A percentile compares a stretch with the other conserved stretches of the same genome.
Evolutionary conservation across 2,888 invertebrate genomes (phyloP).

Genomic region (Tetramorium bicarinatum): DNA sequence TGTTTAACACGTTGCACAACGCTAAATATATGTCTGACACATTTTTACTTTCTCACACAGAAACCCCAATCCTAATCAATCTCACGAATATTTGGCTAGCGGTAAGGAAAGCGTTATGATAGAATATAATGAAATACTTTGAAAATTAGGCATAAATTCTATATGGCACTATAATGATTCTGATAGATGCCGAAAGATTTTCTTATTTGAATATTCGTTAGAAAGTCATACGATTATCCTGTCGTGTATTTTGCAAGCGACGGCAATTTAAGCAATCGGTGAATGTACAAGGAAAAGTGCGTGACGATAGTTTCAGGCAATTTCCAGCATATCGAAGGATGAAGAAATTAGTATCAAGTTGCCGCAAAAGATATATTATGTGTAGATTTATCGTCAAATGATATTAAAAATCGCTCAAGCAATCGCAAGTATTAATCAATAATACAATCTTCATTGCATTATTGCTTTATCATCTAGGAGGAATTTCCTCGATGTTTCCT

Average conservation of each 20-base stretch:
- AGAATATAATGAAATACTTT: neutral
- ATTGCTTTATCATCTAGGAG: neutral
- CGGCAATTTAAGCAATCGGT: conserved; percentile 34
- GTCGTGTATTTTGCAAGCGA: conserved; percentile 21
- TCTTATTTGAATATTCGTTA: conserved; percentile 6
- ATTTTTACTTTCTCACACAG: neutral
- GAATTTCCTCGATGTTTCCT: neutral
- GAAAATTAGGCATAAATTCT: neutral
- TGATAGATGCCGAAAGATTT: neutral
- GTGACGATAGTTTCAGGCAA: conserved; percentile 34
- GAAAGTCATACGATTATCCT: conserved; percentile 21
- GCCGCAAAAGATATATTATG: conserved; percentile 19
- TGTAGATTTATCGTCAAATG: neutral
- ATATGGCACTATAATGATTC: neutral
- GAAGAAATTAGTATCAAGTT: conserved; percentile 27
- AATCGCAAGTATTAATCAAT: conserved; percentile 2
- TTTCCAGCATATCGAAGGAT: conserved; percentile 11
- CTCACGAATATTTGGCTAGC: neutral
- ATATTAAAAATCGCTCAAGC: neutral
- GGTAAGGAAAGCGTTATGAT: neutral
- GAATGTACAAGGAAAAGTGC: conserved; percentile 44
- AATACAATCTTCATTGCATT: neutral
- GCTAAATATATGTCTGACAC: neutral
- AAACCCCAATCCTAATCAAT: neutral
- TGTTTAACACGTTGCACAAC: conserved; percentile 1